A percentile compares a stretch with the other conserved stretches of the same genome.
Evolutionary conservation across 2,888 invertebrate species (phyloP).

Genomic region (Conops quadrifasciatus): DNA sequence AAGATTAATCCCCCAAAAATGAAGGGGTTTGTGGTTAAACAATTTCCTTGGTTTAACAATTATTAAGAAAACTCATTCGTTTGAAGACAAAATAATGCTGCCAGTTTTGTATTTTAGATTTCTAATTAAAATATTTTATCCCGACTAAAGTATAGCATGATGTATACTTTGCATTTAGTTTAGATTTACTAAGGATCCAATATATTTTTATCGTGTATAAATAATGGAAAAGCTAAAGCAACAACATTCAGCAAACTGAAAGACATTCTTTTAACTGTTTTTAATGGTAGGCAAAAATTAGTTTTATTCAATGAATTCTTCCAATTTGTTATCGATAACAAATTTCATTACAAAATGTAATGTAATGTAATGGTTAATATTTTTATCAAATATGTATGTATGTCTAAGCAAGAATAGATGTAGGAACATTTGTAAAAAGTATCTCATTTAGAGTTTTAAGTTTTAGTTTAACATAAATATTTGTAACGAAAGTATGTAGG

Average conservation of each 20-base stretch:
- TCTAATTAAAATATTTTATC: too few species aligned
- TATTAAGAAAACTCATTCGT: too few species aligned
- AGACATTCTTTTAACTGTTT: slow-evolving; percentile 31
- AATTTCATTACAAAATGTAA: slow-evolving; percentile 30
- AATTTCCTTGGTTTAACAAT: too few species aligned
- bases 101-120: too few species aligned
- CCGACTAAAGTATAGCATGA: slow-evolving; percentile 5
- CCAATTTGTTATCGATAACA: slow-evolving; percentile 38
- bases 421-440: slow-evolving; percentile 41
- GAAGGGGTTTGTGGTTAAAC: too few species aligned
- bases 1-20: too few species aligned
- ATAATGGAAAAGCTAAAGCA: slow-evolving; percentile 18
- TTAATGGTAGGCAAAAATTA: background rate
- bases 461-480: slow-evolving; percentile 25
- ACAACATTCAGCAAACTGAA: slow-evolving; percentile 34
- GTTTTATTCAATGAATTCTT: slow-evolving; percentile 32
- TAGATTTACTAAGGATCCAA: slow-evolving; percentile 17
- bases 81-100: too few species aligned
- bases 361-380: slow-evolving; percentile 3
- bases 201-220: slow-evolving; percentile 19
- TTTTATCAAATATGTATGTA: slow-evolving; percentile 17
- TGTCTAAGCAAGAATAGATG: slow-evolving; percentile 9
- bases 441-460: slow-evolving; percentile 43
- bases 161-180: too few species aligned
- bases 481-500: background rate